These are phyloP conservation scores for Apodemus sylvaticus DNA, from an alignment of 2,113 vertebrate species.

Conservation along the genomic window DNA sequence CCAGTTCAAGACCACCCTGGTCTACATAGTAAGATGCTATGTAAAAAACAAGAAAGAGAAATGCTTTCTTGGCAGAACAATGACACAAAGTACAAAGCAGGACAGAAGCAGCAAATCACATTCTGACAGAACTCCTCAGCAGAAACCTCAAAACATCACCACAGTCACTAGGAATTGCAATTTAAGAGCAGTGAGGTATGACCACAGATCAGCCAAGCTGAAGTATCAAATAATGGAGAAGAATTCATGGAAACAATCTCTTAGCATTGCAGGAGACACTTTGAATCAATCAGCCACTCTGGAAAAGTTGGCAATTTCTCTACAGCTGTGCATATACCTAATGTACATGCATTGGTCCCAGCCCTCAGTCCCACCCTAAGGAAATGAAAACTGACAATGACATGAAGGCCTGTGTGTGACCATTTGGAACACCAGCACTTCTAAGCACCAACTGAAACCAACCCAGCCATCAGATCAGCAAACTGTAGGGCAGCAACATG, in stretches of 20 bases:
- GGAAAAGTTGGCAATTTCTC: neutral
- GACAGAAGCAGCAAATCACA: neutral
- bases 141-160: neutral
- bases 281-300: neutral
- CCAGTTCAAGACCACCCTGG: neutral
- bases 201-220: neutral
- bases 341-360: neutral
- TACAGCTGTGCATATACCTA: neutral
- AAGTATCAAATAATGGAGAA: neutral
- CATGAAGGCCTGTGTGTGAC: neutral
- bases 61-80: neutral
- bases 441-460: neutral
- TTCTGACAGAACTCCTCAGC: neutral
- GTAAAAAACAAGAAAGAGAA: neutral
- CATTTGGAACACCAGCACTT: neutral
- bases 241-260: neutral
- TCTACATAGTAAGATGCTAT: neutral
- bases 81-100: neutral
- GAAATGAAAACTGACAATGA: slow-evolving; percentile 9
- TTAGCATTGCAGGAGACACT: neutral
- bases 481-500: neutral
- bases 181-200: neutral
- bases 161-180: neutral
- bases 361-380: neutral
- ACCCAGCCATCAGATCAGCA: neutral